These are phyloP conservation scores for Drosophila monieri DNA, from an alignment of 2,888 invertebrate genomes.

Conservation along the genomic window DNA sequence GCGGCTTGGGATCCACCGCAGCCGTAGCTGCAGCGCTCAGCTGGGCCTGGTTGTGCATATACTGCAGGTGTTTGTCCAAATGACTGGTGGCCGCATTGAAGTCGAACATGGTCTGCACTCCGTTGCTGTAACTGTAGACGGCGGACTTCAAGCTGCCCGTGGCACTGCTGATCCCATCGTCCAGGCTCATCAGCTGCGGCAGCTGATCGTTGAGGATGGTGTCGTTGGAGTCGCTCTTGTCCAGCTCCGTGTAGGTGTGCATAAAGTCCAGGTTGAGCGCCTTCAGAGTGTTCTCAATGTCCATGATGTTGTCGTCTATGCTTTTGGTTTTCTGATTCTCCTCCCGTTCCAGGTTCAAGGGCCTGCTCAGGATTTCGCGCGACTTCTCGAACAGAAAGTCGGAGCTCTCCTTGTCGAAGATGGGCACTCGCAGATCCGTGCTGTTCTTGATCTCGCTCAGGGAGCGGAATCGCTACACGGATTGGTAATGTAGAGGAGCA, in stretches of 20 bases:
- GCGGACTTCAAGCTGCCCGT: slow-evolving; percentile 82
- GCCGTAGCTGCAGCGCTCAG: slow-evolving; percentile 49
- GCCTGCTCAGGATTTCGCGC: slow-evolving; percentile 87
- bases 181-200: slow-evolving; percentile 77
- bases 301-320: slow-evolving; percentile 83
- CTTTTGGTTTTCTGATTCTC: slow-evolving; percentile 77
- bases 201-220: slow-evolving; percentile 83
- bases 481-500: slow-evolving; percentile 24
- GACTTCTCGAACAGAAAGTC: slow-evolving; percentile 90
- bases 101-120: slow-evolving; percentile 81
- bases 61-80: slow-evolving; percentile 83
- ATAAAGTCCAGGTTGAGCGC: slow-evolving; percentile 84
- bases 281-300: slow-evolving; percentile 84
- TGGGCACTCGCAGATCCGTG: slow-evolving; percentile 86
- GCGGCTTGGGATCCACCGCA: slow-evolving; percentile 67
- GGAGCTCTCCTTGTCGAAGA: slow-evolving; percentile 90
- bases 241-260: slow-evolving; percentile 84
- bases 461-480: slow-evolving; percentile 85
- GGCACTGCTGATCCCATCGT: slow-evolving; percentile 82
- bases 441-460: slow-evolving; percentile 85
- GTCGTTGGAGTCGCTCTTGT: slow-evolving; percentile 84
- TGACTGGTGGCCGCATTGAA: slow-evolving; percentile 82
- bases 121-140: slow-evolving; percentile 81
- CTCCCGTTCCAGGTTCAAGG: slow-evolving; percentile 81
- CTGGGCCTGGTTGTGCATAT: slow-evolving; percentile 76